Conservation (phyloP, 2,113 vertebrate genomes). For the Arvicanthis niloticus region DNA sequence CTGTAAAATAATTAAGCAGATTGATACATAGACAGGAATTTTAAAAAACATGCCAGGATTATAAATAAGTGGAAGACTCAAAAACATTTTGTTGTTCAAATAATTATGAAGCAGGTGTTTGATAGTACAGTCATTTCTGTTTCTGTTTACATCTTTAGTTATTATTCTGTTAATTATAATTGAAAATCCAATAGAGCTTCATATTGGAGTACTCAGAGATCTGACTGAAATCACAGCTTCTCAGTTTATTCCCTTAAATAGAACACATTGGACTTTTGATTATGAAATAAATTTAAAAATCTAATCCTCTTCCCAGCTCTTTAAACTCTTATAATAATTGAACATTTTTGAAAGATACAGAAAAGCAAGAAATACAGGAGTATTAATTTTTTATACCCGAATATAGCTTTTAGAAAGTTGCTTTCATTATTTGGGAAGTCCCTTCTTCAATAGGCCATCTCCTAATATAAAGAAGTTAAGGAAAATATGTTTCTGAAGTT, state of each 20-base stretch:
- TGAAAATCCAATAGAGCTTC: constrained; percentile 83
- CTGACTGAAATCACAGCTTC: constrained; percentile 77
- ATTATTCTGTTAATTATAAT: constrained; percentile 86
- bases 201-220: constrained; percentile 71
- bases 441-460: neutral
- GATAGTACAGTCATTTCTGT: constrained; percentile 85
- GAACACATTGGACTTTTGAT: constrained; percentile 72
- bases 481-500: neutral
- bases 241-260: constrained; percentile 69
- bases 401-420: neutral
- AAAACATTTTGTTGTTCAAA: constrained; percentile 86
- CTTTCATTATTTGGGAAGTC: neutral
- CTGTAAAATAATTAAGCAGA: constrained; percentile 81
- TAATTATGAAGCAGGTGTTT: constrained; percentile 88
- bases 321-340: constrained; percentile 61
- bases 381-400: constrained; percentile 26
- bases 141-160: constrained; percentile 86
- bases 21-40: constrained; percentile 79
- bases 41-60: constrained; percentile 77
- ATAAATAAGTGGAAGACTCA: constrained; percentile 84
- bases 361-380: neutral
- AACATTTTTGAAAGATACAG: constrained; percentile 33
- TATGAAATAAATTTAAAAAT: constrained; percentile 67
- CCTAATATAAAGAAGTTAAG: neutral
- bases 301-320: constrained; percentile 27